These are phyloP conservation scores for Lordiphosa stackelbergi DNA, from an alignment of 1,140 invertebrate species.

Conservation along the genomic window DNA sequence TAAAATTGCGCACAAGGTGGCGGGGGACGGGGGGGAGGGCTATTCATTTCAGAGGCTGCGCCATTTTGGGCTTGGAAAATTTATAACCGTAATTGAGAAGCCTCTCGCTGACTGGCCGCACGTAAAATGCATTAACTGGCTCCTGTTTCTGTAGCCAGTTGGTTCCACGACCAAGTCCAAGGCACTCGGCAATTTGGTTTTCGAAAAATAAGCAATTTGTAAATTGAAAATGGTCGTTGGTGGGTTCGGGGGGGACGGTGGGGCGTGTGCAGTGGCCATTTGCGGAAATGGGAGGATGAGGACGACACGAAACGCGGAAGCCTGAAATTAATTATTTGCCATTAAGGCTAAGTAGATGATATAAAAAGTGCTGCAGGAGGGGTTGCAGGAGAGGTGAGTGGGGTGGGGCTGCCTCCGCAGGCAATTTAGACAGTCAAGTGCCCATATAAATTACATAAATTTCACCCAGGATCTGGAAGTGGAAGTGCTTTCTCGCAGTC, in stretches of 20 bases:
- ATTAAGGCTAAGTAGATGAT: conserved; percentile 76
- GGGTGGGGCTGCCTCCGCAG: conserved; percentile 46
- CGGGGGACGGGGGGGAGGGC: conserved; percentile 1
- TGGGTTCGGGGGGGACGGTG: conserved; percentile 5
- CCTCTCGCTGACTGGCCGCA: conserved; percentile 49
- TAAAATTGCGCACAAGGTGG: conserved; percentile 42
- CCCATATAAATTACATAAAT: conserved; percentile 78
- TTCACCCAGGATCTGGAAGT: conserved; percentile 55
- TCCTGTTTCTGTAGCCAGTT: not conserved
- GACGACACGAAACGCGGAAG: conserved; percentile 56
- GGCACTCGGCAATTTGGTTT: conserved; percentile 71
- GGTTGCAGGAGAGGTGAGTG: not conserved
- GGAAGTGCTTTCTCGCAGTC: conserved; percentile 4
- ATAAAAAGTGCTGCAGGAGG: conserved; percentile 63
- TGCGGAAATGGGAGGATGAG: conserved; percentile 28
- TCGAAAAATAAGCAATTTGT: conserved; percentile 75
- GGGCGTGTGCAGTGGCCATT: conserved; percentile 40
- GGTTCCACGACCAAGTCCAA: conserved; percentile 44
- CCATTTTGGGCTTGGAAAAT: conserved; percentile 67
- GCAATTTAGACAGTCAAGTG: conserved; percentile 77
- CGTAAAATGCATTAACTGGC: conserved; percentile 74
- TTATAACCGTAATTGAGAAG: conserved; percentile 70
- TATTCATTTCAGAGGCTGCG: conserved; percentile 59
- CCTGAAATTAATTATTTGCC: conserved; percentile 77
- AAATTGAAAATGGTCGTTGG: conserved; percentile 68